These are phyloP conservation scores for Hypomecis punctinalis DNA, from an alignment of 2,888 invertebrate genomes.

Conservation along the genomic window DNA sequence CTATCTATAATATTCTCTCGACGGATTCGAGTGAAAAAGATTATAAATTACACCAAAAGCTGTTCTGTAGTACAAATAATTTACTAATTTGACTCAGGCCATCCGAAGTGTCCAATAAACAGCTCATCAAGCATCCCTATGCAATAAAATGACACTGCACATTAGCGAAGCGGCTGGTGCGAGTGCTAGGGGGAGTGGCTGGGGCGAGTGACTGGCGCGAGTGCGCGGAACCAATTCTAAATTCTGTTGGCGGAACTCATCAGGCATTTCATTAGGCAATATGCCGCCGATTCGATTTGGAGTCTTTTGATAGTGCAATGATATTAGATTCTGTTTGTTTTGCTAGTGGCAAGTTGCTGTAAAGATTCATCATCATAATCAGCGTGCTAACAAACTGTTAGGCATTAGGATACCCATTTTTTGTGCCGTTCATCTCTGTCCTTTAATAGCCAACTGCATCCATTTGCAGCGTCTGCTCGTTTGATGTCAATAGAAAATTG, in stretches of 20 bases:
- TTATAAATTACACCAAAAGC: no score
- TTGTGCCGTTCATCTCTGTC: no score
- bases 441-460: no score
- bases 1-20: no score
- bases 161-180: constrained; percentile 1
- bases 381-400: no score
- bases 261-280: constrained; percentile 48
- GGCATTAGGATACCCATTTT: no score
- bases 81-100: no score
- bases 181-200: constrained; percentile 2
- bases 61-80: no score
- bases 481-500: no score
- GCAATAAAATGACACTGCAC: constrained; percentile 13
- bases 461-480: no score
- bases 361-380: constrained; percentile 5
- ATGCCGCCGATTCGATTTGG: constrained; percentile 23
- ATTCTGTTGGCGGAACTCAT: constrained; percentile 50
- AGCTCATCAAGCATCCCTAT: not conserved
- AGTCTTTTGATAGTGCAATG: constrained; percentile 16
- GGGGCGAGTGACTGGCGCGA: constrained; percentile 38
- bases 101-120: not conserved
- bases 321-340: constrained; percentile 18
- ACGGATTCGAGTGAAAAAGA: no score
- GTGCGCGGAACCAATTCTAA: constrained; percentile 55
- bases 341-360: not conserved